These are phyloP conservation scores for Rousettus madagascariensis DNA, from an alignment of 2,797 vertebrate species.

Conservation along the genomic window DNA sequence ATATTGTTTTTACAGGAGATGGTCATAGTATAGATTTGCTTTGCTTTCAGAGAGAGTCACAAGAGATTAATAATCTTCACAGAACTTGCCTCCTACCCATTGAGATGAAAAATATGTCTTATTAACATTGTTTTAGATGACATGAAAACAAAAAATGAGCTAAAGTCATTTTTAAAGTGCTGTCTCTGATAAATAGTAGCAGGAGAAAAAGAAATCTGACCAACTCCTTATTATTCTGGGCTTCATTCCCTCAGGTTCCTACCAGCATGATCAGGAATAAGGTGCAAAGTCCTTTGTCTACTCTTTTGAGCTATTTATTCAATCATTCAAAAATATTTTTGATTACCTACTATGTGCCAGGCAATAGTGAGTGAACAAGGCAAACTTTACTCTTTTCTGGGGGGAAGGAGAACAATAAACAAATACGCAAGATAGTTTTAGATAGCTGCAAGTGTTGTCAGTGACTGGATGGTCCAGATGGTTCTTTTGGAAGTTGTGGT, in stretches of 20 bases:
- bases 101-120: conserved; percentile 52
- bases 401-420: neutral
- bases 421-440: neutral
- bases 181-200: neutral
- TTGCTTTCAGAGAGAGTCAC: conserved; percentile 34
- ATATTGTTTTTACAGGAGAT: neutral
- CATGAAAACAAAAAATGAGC: neutral
- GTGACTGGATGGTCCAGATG: neutral
- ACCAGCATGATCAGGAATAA: neutral
- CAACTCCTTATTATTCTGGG: neutral
- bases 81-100: neutral
- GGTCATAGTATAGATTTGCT: conserved; percentile 23
- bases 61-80: conserved; percentile 55
- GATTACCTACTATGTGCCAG: neutral
- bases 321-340: neutral
- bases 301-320: neutral
- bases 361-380: neutral
- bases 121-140: conserved; percentile 52
- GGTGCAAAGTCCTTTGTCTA: neutral
- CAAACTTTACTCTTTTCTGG: neutral
- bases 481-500: neutral
- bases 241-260: neutral
- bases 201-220: neutral
- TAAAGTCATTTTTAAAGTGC: conserved; percentile 24
- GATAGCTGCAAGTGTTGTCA: no score